Conservation (phyloP, 2,113 vertebrate genomes). For the Bostrychus sinensis region DNA sequence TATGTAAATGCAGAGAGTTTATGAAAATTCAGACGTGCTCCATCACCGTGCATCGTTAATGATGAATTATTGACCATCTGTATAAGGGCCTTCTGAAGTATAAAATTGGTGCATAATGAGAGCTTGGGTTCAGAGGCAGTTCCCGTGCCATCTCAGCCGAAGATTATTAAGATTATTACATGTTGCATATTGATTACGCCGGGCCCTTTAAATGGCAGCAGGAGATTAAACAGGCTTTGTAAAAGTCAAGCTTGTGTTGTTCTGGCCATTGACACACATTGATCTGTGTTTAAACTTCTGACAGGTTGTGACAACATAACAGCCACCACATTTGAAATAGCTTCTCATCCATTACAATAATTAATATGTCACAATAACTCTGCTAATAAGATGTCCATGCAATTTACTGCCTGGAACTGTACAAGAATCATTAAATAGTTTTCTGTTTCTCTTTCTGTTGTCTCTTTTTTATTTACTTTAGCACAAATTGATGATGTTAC, state of each 20-base stretch:
- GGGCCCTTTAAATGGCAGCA: conserved; percentile 37
- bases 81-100: conserved; percentile 39
- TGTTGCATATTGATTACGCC: conserved; percentile 53
- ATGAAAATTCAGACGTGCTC: conserved; percentile 34
- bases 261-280: not conserved
- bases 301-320: not conserved
- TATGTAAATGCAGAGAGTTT: conserved; percentile 29
- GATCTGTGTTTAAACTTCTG: not conserved
- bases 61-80: conserved; percentile 58
- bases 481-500: not conserved
- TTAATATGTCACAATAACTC: not conserved
- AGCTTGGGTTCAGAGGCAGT: conserved; percentile 31
- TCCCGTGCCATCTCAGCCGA: conserved; percentile 15
- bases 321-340: not conserved
- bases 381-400: not conserved
- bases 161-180: conserved; percentile 17
- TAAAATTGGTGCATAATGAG: conserved; percentile 42
- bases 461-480: not conserved
- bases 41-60: conserved; percentile 30
- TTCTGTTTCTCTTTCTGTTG: not conserved
- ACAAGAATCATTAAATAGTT: not conserved
- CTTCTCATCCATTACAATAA: not conserved
- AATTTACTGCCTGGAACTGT: not conserved
- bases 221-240: conserved; percentile 29
- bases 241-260: conserved; percentile 15